Evolutionary conservation across 92 coral and sea anemone genomes (phyloP).

Genomic region (Epizoanthus scotinus): DNA sequence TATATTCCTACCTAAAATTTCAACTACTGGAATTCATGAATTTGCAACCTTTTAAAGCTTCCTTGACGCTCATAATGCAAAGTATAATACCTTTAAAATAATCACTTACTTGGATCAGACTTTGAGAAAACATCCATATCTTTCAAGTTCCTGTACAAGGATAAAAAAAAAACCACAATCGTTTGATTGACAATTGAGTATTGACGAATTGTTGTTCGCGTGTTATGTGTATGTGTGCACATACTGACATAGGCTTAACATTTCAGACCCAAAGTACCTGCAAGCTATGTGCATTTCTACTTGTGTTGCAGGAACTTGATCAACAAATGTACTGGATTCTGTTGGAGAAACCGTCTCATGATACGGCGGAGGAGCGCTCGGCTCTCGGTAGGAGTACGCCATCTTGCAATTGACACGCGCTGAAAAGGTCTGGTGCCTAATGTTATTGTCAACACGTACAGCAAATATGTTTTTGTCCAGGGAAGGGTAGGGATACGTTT

Average conservation of each 20-base stretch:
- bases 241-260: too few species aligned
- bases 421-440: constrained; percentile 19
- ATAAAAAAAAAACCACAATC: background rate
- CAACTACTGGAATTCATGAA: background rate
- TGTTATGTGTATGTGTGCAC: background rate
- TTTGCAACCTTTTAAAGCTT: background rate
- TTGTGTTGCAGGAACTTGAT: constrained; percentile 91
- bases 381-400: constrained; percentile 51
- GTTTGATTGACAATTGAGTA: too few species aligned
- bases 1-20: too few species aligned
- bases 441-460: background rate
- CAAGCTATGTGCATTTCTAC: constrained; percentile 91
- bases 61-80: background rate
- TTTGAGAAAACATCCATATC: constrained; percentile 96
- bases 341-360: constrained; percentile 63
- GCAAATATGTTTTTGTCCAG: background rate
- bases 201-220: too few species aligned
- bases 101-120: constrained; percentile 92
- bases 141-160: constrained; percentile 68
- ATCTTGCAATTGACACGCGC: background rate
- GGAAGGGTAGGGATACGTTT: background rate
- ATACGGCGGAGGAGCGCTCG: constrained; percentile 75
- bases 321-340: constrained; percentile 52
- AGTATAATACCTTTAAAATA: background rate
- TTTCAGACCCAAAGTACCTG: constrained; percentile 54